Conservation (phyloP, 2,113 vertebrate species). For the Pyrgilauda ruficollis region DNA sequence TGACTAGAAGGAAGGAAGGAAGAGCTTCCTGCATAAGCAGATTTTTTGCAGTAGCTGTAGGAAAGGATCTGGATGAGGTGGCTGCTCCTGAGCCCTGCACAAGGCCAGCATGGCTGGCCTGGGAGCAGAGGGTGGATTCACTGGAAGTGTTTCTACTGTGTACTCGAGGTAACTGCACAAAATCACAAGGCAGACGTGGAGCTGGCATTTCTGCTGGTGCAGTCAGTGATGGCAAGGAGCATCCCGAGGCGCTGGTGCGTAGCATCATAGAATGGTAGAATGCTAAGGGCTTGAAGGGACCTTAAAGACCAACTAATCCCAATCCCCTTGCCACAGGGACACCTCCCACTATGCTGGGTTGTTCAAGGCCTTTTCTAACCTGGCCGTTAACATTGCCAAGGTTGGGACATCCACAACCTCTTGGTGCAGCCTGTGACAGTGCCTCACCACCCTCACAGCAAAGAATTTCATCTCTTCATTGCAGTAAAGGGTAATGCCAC, state of each 20-base stretch:
- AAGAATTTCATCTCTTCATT: not conserved
- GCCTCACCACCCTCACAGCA: not conserved
- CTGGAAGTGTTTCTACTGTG: not conserved
- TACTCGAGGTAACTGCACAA: not conserved
- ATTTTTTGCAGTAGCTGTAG: not conserved
- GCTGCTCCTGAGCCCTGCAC: not conserved
- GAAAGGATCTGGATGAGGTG: not conserved
- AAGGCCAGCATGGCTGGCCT: not conserved
- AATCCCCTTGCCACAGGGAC: not conserved
- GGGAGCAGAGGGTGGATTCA: not conserved
- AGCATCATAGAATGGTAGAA: not conserved
- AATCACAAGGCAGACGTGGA: not conserved
- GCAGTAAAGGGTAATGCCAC: not conserved
- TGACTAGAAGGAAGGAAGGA: not conserved
- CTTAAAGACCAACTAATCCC: not conserved
- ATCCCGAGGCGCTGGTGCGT: accelerated
- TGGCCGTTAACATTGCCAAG: not conserved
- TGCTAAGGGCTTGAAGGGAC: not conserved
- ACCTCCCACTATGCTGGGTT: not conserved
- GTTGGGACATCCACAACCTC: accelerated
- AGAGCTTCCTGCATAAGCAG: not conserved
- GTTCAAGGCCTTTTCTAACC: not conserved
- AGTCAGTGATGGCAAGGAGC: not conserved
- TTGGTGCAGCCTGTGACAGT: not conserved
- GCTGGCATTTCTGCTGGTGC: not conserved